Evolutionary conservation across 2,797 vertebrate species (phyloP).

Genomic region (Neomorphus geoffroyi): DNA sequence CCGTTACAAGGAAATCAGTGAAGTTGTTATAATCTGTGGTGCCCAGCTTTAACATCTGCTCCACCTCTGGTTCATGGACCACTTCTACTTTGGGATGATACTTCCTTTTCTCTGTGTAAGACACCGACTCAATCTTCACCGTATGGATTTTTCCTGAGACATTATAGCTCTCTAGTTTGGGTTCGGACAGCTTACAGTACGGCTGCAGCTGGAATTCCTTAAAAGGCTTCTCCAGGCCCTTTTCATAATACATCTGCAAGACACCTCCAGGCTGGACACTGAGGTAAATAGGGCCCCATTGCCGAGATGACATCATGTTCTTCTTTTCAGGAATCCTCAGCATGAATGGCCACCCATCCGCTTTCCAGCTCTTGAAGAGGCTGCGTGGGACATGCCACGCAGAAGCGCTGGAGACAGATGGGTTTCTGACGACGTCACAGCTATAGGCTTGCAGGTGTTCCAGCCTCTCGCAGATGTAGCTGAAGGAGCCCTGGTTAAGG

Average conservation of each 20-base stretch:
- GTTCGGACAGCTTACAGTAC: conserved; percentile 87
- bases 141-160: conserved; percentile 93
- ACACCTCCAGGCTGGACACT: conserved; percentile 87
- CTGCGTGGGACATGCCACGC: conserved; percentile 74
- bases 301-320: conserved; percentile 97
- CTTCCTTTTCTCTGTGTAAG: conserved; percentile 89
- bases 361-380: conserved; percentile 85
- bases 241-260: conserved; percentile 95
- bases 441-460: conserved; percentile 80
- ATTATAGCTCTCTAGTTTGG: conserved; percentile 90
- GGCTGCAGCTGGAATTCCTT: conserved; percentile 93
- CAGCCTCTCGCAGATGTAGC: conserved; percentile 89
- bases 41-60: conserved; percentile 96
- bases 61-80: conserved; percentile 85
- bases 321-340: conserved; percentile 98
- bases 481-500: conserved; percentile 88
- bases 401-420: background rate
- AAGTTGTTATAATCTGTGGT: conserved; percentile 87
- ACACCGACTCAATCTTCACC: conserved; percentile 90
- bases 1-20: conserved; percentile 84
- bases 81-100: conserved; percentile 91
- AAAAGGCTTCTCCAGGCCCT: conserved; percentile 95
- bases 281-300: conserved; percentile 98
- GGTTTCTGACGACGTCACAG: conserved; percentile 35
- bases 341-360: conserved; percentile 94